Evolutionary conservation across 2,888 invertebrate genomes (phyloP).

Genomic region (Xestia ashworthii): DNA sequence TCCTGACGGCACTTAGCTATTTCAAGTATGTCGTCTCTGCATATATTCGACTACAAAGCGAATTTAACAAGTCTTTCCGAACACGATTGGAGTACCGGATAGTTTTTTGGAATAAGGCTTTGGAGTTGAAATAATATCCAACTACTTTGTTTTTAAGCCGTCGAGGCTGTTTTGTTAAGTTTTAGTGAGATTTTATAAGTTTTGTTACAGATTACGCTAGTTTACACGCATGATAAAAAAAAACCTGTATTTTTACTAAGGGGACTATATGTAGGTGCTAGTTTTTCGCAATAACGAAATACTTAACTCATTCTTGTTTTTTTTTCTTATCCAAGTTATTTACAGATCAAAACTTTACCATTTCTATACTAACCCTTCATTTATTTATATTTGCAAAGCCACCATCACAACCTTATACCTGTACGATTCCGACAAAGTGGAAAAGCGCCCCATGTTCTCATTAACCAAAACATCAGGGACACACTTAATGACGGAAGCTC

Average conservation of each 20-base stretch:
- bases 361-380: too few relatives aligned
- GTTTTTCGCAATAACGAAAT: neutral
- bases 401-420: neutral
- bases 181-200: neutral
- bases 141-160: neutral
- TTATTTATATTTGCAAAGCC: too few relatives aligned
- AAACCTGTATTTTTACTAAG: neutral
- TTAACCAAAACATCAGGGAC: conserved; percentile 12
- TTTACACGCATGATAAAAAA: neutral
- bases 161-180: neutral
- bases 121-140: neutral
- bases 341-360: neutral
- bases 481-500: conserved; percentile 34
- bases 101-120: conserved; percentile 1
- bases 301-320: neutral
- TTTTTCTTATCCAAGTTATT: neutral
- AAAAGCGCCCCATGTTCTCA: neutral
- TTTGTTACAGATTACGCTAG: neutral
- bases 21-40: conserved; percentile 48
- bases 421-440: neutral
- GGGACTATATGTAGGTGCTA: neutral
- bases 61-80: neutral
- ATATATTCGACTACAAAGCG: conserved; percentile 3
- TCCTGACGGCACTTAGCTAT: conserved; percentile 49
- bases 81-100: conserved; percentile 16